Evolutionary conservation across 2,888 invertebrate genomes (phyloP), one percentile per base, ranked within the genome.

Genomic region (Agonopterix heracliana): DNA sequence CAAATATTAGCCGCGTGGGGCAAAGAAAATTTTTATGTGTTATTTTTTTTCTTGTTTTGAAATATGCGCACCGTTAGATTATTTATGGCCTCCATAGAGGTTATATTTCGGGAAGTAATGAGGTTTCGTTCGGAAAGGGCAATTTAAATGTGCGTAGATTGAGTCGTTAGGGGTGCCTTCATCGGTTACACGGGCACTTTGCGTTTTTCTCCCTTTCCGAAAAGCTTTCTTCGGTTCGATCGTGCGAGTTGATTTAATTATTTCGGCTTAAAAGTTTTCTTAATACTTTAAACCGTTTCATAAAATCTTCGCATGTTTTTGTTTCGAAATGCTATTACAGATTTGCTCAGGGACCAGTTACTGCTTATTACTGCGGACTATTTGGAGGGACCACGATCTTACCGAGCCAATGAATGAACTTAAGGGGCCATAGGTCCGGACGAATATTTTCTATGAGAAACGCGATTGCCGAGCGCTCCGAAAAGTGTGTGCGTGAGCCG

Each of bases 61-160:
- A 87, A 87, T 88, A 87, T 87, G 87, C 82, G 76, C 82, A 76
- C 84, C 82, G 83, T 87, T 87, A 80, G 71, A 72, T 84, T 87
- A 88, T 88, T 88, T 88, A 88, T 86, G 76, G 81, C 74, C 75
- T 78, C 86, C 86, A 83, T 82, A 80, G 86, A 86, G 86, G 86
- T 86, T 87, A 84, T 81, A 83, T 84, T 83, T 84, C 81, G 82
- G 84, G 81, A 81, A 84, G 86, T 87, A 87, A 88, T 86, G 86
- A 88, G 86, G 81, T 85, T 86, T 82, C 75, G 82, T 85, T 87
- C 83, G 81, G 84, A 80, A 84, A 84, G 83, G 84, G 86, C 86
- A 86, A 86, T 87, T 83, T 85, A 78, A 84, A 85, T 84, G 83
- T 78, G 79, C 82, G 81, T 80, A 84, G 83, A 87, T 86, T 85